Evolutionary conservation across 2,113 vertebrate genomes (phyloP).

Genomic region (Dromas ardeola): DNA sequence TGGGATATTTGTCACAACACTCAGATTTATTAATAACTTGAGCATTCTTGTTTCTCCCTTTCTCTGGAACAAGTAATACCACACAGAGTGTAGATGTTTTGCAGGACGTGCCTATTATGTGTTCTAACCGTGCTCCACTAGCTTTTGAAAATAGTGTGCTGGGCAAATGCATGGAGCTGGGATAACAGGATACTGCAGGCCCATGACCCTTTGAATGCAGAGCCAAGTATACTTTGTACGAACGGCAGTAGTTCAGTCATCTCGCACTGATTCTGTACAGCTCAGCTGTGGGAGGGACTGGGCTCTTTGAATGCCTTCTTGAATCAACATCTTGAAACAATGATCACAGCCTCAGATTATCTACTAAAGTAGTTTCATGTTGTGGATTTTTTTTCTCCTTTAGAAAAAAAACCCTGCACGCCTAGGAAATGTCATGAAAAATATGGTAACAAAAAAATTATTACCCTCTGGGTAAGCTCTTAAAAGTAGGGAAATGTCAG

Average conservation of each 20-base stretch:
- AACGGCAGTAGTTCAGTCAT: neutral
- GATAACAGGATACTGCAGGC: neutral
- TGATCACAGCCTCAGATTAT: neutral
- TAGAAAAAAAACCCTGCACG: neutral
- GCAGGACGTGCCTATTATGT: neutral
- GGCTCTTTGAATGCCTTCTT: neutral
- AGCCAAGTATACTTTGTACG: neutral
- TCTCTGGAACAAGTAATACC: neutral
- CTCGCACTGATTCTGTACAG: neutral
- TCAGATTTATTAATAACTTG: neutral
- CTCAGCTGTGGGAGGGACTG: neutral
- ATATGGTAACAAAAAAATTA: neutral
- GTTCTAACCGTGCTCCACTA: neutral
- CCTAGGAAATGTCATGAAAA: neutral
- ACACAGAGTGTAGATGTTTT: neutral
- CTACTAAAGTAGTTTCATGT: neutral
- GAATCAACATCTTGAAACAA: neutral
- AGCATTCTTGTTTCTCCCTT: neutral
- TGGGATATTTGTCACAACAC: neutral
- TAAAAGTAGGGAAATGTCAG: conserved; percentile 23
- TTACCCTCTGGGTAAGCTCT: neutral
- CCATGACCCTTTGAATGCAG: neutral
- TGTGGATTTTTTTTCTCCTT: neutral
- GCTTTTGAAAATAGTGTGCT: neutral
- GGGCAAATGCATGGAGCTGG: neutral